phyloP scores from a whole-genome alignment of 2,888 invertebrate genomes.

The Drosophila tanythrix region DNA sequence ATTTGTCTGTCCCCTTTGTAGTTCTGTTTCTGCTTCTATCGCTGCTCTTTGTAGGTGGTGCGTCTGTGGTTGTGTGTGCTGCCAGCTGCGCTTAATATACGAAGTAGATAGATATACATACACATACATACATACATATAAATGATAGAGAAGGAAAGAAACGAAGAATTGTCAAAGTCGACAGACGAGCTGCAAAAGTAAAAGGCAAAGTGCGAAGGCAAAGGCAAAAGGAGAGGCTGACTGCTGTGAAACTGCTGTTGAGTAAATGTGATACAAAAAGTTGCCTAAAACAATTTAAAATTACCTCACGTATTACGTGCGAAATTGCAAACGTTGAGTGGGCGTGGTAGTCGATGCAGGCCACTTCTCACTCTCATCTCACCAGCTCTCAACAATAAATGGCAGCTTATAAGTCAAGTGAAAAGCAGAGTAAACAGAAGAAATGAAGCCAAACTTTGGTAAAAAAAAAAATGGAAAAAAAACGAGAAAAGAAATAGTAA shows the following conservation, averaged over 20 bases:
- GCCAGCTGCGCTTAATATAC: slow-evolving; percentile 74
- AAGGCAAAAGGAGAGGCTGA: slow-evolving; percentile 6
- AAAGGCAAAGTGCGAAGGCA: slow-evolving; percentile 9
- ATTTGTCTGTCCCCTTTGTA: slow-evolving; percentile 30
- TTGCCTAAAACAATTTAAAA: slow-evolving; percentile 77
- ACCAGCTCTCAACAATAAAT: slow-evolving; percentile 66
- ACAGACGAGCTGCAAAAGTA: slow-evolving; percentile 42
- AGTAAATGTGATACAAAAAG: slow-evolving; percentile 51
- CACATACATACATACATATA: neutral
- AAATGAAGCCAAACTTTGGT: slow-evolving; percentile 47
- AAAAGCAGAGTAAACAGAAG: slow-evolving; percentile 66
- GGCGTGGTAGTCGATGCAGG: slow-evolving; percentile 60
- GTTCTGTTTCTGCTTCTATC: neutral
- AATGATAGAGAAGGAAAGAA: slow-evolving; percentile 45
- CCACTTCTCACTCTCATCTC: slow-evolving; percentile 14
- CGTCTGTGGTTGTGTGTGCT: slow-evolving; percentile 11
- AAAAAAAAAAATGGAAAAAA: slow-evolving; percentile 12
- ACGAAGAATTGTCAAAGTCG: slow-evolving; percentile 57
- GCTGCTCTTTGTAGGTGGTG: slow-evolving; percentile 18
- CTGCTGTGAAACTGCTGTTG: slow-evolving; percentile 15
- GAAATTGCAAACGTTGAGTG: slow-evolving; percentile 78
- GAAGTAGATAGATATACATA: slow-evolving; percentile 14
- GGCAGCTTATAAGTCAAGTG: slow-evolving; percentile 79
- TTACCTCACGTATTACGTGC: slow-evolving; percentile 77
- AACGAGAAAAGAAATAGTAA: slow-evolving; percentile 23